Percentiles rank a stretch among this genome's conserved stretches.
Conservation (phyloP, 1,140 invertebrate genomes). For the Varroa destructor region DNA sequence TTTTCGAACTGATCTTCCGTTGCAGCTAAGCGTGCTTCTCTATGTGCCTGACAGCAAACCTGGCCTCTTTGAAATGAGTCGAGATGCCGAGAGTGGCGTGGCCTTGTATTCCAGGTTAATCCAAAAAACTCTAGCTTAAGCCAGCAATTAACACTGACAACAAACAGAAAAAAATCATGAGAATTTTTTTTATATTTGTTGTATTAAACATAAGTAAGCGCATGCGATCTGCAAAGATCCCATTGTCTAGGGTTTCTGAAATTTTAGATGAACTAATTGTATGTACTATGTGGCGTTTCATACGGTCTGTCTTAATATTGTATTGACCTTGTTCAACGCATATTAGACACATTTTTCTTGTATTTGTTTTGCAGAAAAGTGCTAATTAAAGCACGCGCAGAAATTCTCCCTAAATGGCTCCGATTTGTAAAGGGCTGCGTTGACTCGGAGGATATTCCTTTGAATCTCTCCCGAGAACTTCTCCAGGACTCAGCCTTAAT, state of each 20-base stretch:
- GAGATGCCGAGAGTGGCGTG: constrained; percentile 64
- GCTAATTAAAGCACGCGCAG: constrained; percentile 76
- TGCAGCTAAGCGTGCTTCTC: constrained; percentile 75
- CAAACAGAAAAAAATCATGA: too few species aligned
- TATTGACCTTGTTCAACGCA: too few species aligned
- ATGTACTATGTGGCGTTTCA: too few species aligned
- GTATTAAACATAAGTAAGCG: too few species aligned
- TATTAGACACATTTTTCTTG: too few species aligned
- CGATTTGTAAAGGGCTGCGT: constrained; percentile 81
- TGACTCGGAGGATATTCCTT: constrained; percentile 92
- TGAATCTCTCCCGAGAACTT: constrained; percentile 88
- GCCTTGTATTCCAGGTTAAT: constrained; percentile 55
- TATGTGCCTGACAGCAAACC: constrained; percentile 79
- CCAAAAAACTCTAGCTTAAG: not conserved
- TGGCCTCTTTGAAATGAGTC: constrained; percentile 68
- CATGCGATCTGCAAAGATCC: too few species aligned
- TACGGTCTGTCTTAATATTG: too few species aligned
- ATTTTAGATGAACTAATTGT: too few species aligned
- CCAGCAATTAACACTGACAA: not conserved
- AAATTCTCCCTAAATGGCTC: constrained; percentile 83
- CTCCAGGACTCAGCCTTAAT: constrained; percentile 85
- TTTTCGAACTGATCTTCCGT: constrained; percentile 72
- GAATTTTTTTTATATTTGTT: too few species aligned
- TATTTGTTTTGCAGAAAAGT: constrained; percentile 51
- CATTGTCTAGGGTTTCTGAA: too few species aligned